These are phyloP conservation scores for Heliocidaris tuberculata DNA, from an alignment of 35 echinoderm and acorn worm genomes.

Conservation along the genomic window DNA sequence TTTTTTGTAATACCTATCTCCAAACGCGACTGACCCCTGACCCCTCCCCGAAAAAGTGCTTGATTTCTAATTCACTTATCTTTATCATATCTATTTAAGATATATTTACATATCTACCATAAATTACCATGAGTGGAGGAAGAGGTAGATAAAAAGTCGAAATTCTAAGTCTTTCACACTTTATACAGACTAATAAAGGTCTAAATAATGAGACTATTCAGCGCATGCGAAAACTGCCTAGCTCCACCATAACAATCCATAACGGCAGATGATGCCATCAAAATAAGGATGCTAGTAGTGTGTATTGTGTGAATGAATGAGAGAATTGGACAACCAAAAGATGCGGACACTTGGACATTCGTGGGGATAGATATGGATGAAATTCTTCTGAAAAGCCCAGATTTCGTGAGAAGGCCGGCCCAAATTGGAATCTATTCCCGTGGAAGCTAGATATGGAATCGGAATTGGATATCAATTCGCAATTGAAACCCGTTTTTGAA, in stretches of 20 bases:
- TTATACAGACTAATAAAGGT: neutral
- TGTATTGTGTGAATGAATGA: neutral
- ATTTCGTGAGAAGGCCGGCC: neutral
- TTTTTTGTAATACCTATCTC: too few relatives aligned
- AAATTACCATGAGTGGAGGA: too few relatives aligned
- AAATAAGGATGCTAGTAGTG: neutral
- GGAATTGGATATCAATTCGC: constrained; percentile 41
- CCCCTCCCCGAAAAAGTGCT: too few relatives aligned
- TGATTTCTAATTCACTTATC: too few relatives aligned
- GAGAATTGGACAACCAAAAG: neutral
- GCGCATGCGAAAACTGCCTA: constrained; percentile 23
- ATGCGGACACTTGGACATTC: neutral
- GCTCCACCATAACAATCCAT: constrained; percentile 25
- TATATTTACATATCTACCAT: too few relatives aligned
- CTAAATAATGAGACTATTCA: neutral
- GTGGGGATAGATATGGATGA: neutral
- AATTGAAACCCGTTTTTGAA: constrained; percentile 54
- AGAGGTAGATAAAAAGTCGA: too few relatives aligned
- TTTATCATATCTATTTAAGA: too few relatives aligned
- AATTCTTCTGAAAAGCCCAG: neutral
- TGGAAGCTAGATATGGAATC: constrained; percentile 28
- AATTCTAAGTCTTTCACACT: too few relatives aligned
- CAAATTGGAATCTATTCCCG: neutral
- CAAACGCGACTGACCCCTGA: too few relatives aligned
- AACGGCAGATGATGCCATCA: neutral